Percentiles rank a stretch among this genome's conserved stretches.
These are phyloP conservation scores for Ochropleura leucogaster DNA, from an alignment of 2,888 invertebrate species.

Conservation along the genomic window DNA sequence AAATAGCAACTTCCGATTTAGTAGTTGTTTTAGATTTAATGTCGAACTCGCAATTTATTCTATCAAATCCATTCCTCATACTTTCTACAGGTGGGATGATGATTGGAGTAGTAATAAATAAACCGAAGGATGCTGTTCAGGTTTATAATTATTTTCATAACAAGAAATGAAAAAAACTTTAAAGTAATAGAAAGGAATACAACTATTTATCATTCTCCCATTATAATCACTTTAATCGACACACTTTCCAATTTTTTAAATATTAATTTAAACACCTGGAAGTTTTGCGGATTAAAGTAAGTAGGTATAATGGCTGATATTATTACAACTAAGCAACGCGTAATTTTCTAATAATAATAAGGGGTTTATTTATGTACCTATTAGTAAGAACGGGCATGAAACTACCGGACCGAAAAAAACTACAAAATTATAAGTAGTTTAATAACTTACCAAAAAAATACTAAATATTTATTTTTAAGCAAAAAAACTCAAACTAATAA, in stretches of 20 bases:
- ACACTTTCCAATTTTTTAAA: neutral
- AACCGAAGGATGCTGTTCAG: neutral
- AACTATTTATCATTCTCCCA: neutral
- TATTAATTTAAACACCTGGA: neutral
- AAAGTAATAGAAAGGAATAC: neutral
- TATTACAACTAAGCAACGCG: neutral
- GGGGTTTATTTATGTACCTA: neutral
- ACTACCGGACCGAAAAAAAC: neutral
- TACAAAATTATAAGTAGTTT: neutral
- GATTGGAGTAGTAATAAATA: neutral
- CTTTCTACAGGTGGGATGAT: neutral
- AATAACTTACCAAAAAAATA: conserved; percentile 18
- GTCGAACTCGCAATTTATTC: neutral
- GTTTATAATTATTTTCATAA: neutral
- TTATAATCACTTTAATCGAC: neutral
- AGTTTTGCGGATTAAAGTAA: neutral
- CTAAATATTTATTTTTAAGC: neutral
- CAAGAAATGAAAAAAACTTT: neutral
- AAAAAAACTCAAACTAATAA: neutral
- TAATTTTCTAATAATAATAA: neutral
- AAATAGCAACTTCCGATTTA: neutral
- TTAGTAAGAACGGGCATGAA: neutral
- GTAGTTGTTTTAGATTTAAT: neutral
- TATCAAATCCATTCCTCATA: neutral
- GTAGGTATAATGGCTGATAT: neutral